Evolutionary conservation across 2,113 vertebrate genomes (phyloP), one percentile per base, ranked within the genome.

Genomic region (Salvelinus alpinus): DNA sequence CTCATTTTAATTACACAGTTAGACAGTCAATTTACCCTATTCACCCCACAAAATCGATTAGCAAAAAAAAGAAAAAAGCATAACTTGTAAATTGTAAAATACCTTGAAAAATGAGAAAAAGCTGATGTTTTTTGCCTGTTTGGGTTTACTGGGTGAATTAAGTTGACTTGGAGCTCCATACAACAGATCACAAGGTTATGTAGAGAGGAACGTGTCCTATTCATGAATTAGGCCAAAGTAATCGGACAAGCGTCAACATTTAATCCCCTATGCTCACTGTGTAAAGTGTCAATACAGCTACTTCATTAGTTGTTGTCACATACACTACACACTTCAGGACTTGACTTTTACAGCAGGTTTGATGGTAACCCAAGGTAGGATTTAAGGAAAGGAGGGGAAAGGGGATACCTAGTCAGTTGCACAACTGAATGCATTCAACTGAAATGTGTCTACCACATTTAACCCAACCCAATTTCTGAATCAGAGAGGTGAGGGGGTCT

Each of bases 161-260:
- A 16, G 27, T 27, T 12, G 62, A 60, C 66, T 14, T 1, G 8
- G 44, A 24, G 59, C 74, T 51, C 48, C 69, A 80, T 80, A 78
- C 0, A 73, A 64, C 54, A 57, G 72, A 80, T 75, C 78, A 72
- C 54, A 29, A 80, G 73, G 62, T 18, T 66, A 80, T 22, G 44
- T 27, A 16, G 64, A 64, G 57, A 60, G 65, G 70, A 78, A 66
- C 70, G 22, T 73, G 57, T 72, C 67, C 78, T 76, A 71, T 71
- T 77, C 74, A 77, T 80, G 48, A 67, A 71, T 75, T 67, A 80
- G 72, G 47, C 62, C 54, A 25, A 72, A 70, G 25, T 76, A 67
- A 78, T 57, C 54, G 67, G 20, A 16, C 47, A 4, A 13, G 68
- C 16, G 7, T 11, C 8, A 16, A 64, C n/a, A 64, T 73, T 72